Evolutionary conservation across 2,113 vertebrate species (phyloP), one percentile per base, ranked within the genome.

Genomic region (Corythornis madagascariensis): DNA sequence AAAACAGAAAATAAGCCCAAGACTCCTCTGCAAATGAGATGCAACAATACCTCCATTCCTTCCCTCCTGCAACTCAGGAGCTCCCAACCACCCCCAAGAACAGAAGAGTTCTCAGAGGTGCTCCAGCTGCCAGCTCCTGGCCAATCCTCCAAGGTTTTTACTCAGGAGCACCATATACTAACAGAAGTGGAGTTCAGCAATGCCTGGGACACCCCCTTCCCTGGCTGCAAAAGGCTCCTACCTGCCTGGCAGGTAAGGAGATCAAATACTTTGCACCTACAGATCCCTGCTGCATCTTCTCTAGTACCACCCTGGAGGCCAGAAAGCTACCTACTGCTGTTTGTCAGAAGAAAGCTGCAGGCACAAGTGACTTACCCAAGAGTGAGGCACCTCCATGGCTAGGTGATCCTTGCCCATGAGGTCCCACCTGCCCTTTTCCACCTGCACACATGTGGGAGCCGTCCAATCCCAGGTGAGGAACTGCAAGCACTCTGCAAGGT

Each of bases 151-250:
- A 67, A 85, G 42, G 21, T 28, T 92, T 83, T 45, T 70, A 65
- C 55, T 61, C 35, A 65, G 77, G 13, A 81, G 73, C 2, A 3
- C 31, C 11, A 3, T 31, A 45, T 40, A n/a, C 48, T 56, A 61
- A 65, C 35, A 72, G n/a, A 10, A 84, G 55, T 2, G 9, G 55
- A 1, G 3, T 33, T 48, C 70, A 69, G 55, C 55, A 88, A 78
- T 0, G 3, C 48, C 11, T 0, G 0, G 10, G 42, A 47, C 28
- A 50, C 3, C 16, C 14, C 47, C 18, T 79, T 13, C 55, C 48
- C 35, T 45, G 64, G 35, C n/a, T 48, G 47, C 65, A 67, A 75
- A 69, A 29, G 50, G 31, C n/a, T 88, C 24, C 42, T 35, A 67
- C 45, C 42, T 0, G 0, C 65, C 65, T 40, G 35, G 53, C 64